Evolutionary conservation across 2,113 vertebrate species (phyloP), one percentile per base, ranked within the genome.

Genomic region (Microtus ochrogaster): DNA sequence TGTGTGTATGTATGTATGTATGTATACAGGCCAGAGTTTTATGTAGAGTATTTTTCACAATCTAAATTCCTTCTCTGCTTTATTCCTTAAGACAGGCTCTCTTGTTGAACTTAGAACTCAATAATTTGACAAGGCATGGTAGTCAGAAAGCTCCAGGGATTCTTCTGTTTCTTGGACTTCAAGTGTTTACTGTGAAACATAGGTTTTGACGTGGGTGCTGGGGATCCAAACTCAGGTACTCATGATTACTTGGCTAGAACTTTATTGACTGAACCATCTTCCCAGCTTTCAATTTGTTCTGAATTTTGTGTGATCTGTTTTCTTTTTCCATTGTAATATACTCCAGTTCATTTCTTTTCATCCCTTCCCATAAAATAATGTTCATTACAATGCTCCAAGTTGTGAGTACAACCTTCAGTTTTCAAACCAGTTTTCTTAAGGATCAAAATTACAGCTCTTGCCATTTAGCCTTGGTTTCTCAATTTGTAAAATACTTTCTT

Each of bases 291-390:
- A 49, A 30, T 19, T 22, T 49, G 78, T 3, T 22, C 30, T 65
- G 77, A 28, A 26, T 55, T 72, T 1, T 55, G 17, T 65, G 26
- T 81, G n/a, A 76, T 66, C 39, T 26, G 22, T 12, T 36, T 63
- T 33, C 36, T n/a, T 90, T 96, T 79, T 84, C 36, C 74, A 0
- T 90, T 83, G 21, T 96, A 87, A 63, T 66, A 24, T 13, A 83
- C 66, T 90, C 11, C 11, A 72, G 26, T n/a, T 39, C 3, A 89
- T 39, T 65, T 13, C 3, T 84, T 76, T 65, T 24, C 10, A 17
- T 66, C 63, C 5, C 2, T 79, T 76, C 30, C 21, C 28, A 22
- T 52, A 47, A 49, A 91, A 39, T 7, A 7, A 26, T 22, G 5
- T 21, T 58, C 16, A 7, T 63, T 61, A 88, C 28, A 68, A 7